phyloP scores from a whole-genome alignment of 2,888 invertebrate genomes.

The Drosophila kanekoi region DNA sequence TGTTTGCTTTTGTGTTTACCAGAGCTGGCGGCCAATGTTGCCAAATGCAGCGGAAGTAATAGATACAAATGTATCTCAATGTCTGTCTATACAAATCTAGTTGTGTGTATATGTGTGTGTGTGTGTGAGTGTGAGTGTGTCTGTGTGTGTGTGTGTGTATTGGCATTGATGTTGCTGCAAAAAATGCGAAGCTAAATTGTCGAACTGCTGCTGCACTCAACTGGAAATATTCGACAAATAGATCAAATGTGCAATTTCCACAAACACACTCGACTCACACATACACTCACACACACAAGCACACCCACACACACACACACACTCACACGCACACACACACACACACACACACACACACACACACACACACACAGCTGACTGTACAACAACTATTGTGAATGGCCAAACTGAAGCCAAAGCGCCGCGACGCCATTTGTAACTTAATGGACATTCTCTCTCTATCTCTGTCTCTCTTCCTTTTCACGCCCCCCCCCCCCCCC shows the following conservation, averaged over 20 bases:
- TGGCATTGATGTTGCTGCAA: conserved; percentile 17
- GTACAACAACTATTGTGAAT: conserved; percentile 25
- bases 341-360: conserved; percentile 7
- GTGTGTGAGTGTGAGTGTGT: conserved; percentile 3
- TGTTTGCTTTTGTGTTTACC: conserved; percentile 52
- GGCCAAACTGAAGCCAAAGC: conserved; percentile 9
- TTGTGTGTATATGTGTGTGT: background rate
- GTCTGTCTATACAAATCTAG: background rate
- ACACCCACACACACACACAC: conserved; percentile 7
- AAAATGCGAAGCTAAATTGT: conserved; percentile 56
- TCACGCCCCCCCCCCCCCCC: no score
- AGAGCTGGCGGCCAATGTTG: conserved; percentile 50
- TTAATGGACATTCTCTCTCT: conserved; percentile 6
- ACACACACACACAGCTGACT: background rate
- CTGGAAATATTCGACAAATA: conserved; percentile 68
- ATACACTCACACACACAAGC: conserved; percentile 4
- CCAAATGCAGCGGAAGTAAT: conserved; percentile 74
- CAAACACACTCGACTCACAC: no score
- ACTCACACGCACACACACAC: background rate
- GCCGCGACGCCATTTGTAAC: conserved; percentile 16
- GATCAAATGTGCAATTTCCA: conserved; percentile 61
- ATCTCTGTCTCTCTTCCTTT: background rate
- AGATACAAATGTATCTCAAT: conserved; percentile 60
- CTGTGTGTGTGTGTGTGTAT: conserved; percentile 13
- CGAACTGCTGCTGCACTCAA: conserved; percentile 53